Base-by-base conservation (phyloP, 2,888 invertebrate genomes). In the Brachyptera putata region DNA sequence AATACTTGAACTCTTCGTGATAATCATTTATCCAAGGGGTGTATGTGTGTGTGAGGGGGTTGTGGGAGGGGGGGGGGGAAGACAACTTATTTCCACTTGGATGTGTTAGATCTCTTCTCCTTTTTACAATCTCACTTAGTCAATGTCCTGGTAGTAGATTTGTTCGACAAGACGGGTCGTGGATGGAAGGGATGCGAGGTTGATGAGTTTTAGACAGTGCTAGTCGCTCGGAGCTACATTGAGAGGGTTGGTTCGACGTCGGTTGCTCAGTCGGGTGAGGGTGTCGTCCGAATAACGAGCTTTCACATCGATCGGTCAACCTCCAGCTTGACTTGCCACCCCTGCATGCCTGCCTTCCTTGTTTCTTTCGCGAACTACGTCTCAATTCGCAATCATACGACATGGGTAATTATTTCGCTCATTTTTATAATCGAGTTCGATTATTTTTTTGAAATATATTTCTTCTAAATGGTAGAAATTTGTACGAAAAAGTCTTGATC, bases 281-380 rank as follows among this genome's bases (percentile, higher is more conserved):
- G 72, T 73, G 73, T 72, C 73, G 74, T 71, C 74, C 74, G 73
- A 72, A 73, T 73, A 73, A 73, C 73, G 70, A 69, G 72, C 70
- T 69, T 70, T 66, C 63, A 64, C 72, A 72, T 72, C 71, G 72
- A 72, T 73, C 72, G 59, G 59, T 55, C 68, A 66, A 68, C 68
- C 67, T 68, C 66, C 67, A 65, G 4, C 22, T 16, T 3, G 37
- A n/a, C 21, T 11, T 14, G 18, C 14, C 18, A 18, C 11, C 16
- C 37, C 43, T 30, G 30, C 30, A 30, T 11, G 7, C 30, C 5
- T 30, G 18, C 43, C 14, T 69, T 70, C 64, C 62, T 60, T 63
- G 60, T 61, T 64, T 14, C 13, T 37, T 16, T 16, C 3, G n/a
- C n/a, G n/a, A 3, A 16, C 37, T 16, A 37, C 13, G 37, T 13